Evolutionary conservation across 2,797 vertebrate species (phyloP).

Genomic region (Epinephelus coioides): DNA sequence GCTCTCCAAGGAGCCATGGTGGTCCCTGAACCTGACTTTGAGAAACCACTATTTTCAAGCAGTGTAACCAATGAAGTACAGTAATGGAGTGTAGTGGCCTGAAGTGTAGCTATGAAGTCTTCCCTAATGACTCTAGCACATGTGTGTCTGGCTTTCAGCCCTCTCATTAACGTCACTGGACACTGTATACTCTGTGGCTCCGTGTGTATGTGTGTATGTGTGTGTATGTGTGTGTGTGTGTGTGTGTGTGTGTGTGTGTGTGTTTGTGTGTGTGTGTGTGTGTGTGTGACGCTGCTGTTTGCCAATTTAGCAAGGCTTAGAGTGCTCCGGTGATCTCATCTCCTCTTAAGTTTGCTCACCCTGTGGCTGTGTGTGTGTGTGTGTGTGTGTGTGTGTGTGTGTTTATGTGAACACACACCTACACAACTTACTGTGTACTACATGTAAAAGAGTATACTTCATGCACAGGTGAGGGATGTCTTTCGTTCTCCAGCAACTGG

Average conservation of each 20-base stretch:
- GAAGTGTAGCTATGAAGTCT: conserved; percentile 77
- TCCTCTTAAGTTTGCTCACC: conserved; percentile 73
- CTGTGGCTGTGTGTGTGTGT: conserved; percentile 56
- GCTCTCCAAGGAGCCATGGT: conserved; percentile 51
- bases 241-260: conserved; percentile 26
- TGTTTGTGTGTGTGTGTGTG: conserved; percentile 15
- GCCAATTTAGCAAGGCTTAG: conserved; percentile 67
- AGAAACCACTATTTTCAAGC: conserved; percentile 67
- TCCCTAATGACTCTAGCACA: conserved; percentile 83
- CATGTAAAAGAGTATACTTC: conserved; percentile 20
- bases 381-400: conserved; percentile 38
- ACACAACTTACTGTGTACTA: conserved; percentile 2
- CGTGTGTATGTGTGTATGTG: conserved; percentile 40
- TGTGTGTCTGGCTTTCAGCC: conserved; percentile 81
- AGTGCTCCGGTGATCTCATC: conserved; percentile 79
- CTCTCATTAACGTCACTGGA: conserved; percentile 83
- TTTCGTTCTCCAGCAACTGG: conserved; percentile 43
- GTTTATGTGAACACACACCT: conserved; percentile 34
- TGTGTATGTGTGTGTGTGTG: conserved; percentile 36
- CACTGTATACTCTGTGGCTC: conserved; percentile 72
- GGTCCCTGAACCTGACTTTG: conserved; percentile 74
- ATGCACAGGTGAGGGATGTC: conserved; percentile 43
- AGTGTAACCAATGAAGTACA: conserved; percentile 72
- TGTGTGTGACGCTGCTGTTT: conserved; percentile 47
- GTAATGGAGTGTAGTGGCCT: conserved; percentile 77